Evolutionary conservation across 2,888 invertebrate species (phyloP).

Genomic region (Himalopsyche japonica): DNA sequence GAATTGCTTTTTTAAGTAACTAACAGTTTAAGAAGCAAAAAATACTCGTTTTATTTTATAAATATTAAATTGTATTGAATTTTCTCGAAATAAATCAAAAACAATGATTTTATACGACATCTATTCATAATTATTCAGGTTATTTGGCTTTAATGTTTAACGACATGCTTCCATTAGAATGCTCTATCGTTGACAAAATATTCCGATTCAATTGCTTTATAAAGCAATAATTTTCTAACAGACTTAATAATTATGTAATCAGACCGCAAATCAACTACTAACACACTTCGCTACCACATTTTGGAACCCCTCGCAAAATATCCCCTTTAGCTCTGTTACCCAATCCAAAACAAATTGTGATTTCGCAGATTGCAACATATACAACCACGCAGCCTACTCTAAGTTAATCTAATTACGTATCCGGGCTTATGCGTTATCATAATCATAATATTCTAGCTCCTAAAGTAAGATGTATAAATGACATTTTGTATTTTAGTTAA

Average conservation of each 20-base stretch:
- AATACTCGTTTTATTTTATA: too few species aligned
- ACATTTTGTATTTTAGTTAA: not conserved
- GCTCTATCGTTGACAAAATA: not conserved
- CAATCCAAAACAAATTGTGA: conserved; percentile 30
- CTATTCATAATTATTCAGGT: too few species aligned
- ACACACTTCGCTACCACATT: not conserved
- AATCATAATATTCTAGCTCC: not conserved
- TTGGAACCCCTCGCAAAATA: conserved; percentile 3
- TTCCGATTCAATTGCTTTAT: not conserved
- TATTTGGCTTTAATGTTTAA: too few species aligned
- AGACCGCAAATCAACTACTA: not conserved
- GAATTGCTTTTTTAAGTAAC: too few species aligned
- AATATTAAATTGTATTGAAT: too few species aligned
- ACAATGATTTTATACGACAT: too few species aligned
- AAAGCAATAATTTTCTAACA: not conserved
- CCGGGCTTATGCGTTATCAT: not conserved
- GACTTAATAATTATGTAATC: not conserved
- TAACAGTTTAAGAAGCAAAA: too few species aligned
- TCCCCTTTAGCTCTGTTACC: conserved; percentile 5
- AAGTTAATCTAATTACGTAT: not conserved
- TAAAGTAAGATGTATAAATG: not conserved
- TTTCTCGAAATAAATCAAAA: too few species aligned
- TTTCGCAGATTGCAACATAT: conserved; percentile 15
- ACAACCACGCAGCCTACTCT: not conserved
- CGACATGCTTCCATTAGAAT: too few species aligned